These are phyloP conservation scores for Oceanites oceanicus DNA, from an alignment of 2,113 vertebrate species.

Conservation along the genomic window DNA sequence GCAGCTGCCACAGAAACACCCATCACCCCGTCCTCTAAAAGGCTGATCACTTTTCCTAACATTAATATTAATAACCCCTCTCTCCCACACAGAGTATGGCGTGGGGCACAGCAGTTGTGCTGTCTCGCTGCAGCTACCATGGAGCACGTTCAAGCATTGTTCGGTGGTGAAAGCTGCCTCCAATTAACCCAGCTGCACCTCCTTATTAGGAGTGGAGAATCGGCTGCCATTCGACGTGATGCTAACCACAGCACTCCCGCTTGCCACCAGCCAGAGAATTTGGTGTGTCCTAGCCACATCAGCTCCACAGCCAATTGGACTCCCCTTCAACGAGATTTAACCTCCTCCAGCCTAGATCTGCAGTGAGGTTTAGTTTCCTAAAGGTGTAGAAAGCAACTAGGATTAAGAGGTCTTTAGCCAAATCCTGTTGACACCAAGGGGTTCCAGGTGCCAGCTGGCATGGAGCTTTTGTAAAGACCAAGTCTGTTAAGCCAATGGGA, in stretches of 20 bases:
- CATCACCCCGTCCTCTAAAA: not conserved
- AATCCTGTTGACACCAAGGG: not conserved
- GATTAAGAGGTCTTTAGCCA: not conserved
- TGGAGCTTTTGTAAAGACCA: not conserved
- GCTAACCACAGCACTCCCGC: conserved; percentile 5
- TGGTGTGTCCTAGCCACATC: not conserved
- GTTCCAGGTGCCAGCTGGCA: not conserved
- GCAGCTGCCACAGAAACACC: not conserved
- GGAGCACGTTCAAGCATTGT: conserved; percentile 30
- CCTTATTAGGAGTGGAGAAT: conserved; percentile 43
- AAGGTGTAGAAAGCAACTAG: not conserved
- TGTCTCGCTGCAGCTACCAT: not conserved
- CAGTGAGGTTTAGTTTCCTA: not conserved
- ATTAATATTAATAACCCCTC: not conserved
- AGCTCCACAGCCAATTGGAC: not conserved
- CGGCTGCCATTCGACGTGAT: not conserved
- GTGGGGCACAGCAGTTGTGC: not conserved
- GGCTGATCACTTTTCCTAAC: not conserved
- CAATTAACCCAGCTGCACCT: conserved; percentile 41
- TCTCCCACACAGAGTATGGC: not conserved
- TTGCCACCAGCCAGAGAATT: not conserved
- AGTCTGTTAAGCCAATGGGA: not conserved
- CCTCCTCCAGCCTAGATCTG: not conserved
- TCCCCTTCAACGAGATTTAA: not conserved
- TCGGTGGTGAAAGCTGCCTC: conserved; percentile 22